Evolutionary conservation across 2,797 vertebrate genomes (phyloP), one percentile per base, ranked within the genome.

Genomic region (Carapus acus): DNA sequence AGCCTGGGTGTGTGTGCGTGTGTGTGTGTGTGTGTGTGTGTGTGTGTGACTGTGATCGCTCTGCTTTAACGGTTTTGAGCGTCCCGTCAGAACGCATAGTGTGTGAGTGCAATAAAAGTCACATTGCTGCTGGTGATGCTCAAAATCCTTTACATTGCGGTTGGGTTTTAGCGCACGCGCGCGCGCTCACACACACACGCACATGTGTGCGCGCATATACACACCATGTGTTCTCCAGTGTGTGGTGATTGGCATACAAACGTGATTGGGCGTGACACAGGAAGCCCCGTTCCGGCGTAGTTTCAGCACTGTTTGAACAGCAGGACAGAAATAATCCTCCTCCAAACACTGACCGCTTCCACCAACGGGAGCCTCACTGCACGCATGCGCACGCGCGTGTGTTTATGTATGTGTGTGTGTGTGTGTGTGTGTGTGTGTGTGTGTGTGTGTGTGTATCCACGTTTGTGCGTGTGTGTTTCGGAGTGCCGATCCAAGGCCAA

Each of bases 211-310:
- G n/a, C n/a, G n/a, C n/a, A n/a, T n/a, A n/a, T n/a, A n/a, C n/a
- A n/a, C n/a, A n/a, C n/a, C n/a, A n/a, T n/a, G n/a, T n/a, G 24
- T 36, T 53, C 46, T 44, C 17, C 14, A 3, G 19, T 44, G 47
- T 38, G 52, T 14, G 12, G 24, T 48, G 53, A 58, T 22, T 62
- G 62, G 64, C 62, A 74, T 41, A 46, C 51, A 52, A 52, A 67
- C 60, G 56, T 52, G 54, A 74, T 50, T 50, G 49, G 58, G 71
- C 1, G 60, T 23, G 24, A 75, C 59, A 49, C 62, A 65, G 70
- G 70, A 73, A 77, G 64, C 39, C 40, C 54, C 51, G 31, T 69
- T 82, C 78, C 55, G 72, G 62, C 45, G 61, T 42, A 51, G 65
- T 66, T 27, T 44, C 6, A 52, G 40, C 40, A 39, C 49, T 55